Base-by-base conservation (phyloP, 2,113 vertebrate species). In the Rhabdomys dilectus region DNA sequence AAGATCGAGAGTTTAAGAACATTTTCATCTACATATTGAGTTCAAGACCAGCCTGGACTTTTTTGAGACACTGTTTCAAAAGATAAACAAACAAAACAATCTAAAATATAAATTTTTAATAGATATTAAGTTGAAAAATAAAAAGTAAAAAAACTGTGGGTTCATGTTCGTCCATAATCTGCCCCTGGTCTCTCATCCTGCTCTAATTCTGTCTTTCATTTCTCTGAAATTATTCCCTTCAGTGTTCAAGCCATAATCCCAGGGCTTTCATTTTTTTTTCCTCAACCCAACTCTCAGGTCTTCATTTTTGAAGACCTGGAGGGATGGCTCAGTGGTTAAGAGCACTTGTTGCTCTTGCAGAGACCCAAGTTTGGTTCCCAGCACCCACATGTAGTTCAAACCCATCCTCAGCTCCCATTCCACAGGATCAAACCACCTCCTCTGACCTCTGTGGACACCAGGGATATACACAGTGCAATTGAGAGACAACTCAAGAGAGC, bases 61-160 rank as follows among this genome's bases (percentile, higher is more conserved):
- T 53, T 56, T 19, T 34, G 39, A 64, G 45, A 68, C 45, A 36
- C 19, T 21, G 19, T n/a, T 21, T 70, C 64, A 45, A 86, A 64
- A 60, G 9, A 42, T 3, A 64, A 64, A 84, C 3, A 85, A 82
- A 39, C 10, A 60, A n/a, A 70, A 87, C 4, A 87, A 10, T 70
- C 70, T 80, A 48, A 13, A 31, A 92, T 70, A 64, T 75, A n/a
- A 68, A 75, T 88, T 80, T 7, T 80, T 39, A 86, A 58, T 12
- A 21, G 8, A 21, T 4, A 68, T 89, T 91, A 91, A 93, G 36
- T 31, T 95, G 3, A 68, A 97, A 92, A 91, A 72, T 39, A 51
- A 94, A 93, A 92, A 76, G 12, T 48, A 51, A 89, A 16, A 16
- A 68, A 64, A 1, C 68, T 5, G 12, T 86, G 3, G 8, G 7